phyloP scores from a whole-genome alignment of 2,888 invertebrate genomes.

The Unio delphinus region DNA sequence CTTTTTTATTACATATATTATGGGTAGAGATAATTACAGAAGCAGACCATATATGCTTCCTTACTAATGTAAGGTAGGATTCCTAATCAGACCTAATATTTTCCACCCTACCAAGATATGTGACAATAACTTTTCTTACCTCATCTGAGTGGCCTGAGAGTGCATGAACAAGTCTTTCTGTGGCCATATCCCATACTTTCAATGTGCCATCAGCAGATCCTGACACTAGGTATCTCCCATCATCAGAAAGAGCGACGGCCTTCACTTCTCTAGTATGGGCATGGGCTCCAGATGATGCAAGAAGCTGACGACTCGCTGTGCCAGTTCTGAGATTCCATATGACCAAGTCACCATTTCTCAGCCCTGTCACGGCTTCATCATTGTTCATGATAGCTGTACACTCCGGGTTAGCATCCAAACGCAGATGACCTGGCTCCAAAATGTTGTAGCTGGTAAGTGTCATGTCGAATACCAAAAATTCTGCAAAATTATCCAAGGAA shows the following conservation, averaged over 20 bases:
- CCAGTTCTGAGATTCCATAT: constrained; percentile 70
- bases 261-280: constrained; percentile 69
- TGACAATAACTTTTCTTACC: constrained; percentile 40
- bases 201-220: constrained; percentile 68
- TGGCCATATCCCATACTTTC: constrained; percentile 69
- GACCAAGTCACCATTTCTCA: constrained; percentile 69
- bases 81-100: no score
- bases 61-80: no score
- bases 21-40: no score
- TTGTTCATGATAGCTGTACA: constrained; percentile 67
- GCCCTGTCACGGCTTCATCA: constrained; percentile 70
- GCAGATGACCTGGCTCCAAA: constrained; percentile 66
- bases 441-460: constrained; percentile 58
- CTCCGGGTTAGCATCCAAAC: constrained; percentile 67
- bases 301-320: constrained; percentile 64
- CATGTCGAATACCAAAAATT: constrained; percentile 71
- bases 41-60: no score
- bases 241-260: constrained; percentile 64
- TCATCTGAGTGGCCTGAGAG: constrained; percentile 69
- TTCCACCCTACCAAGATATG: no score
- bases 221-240: constrained; percentile 67
- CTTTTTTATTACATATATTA: no score
- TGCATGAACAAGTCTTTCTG: constrained; percentile 65
- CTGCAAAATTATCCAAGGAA: constrained; percentile 67
- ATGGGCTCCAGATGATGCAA: constrained; percentile 54